Conservation (phyloP, 2,888 invertebrate genomes). For the Nezara viridula region DNA sequence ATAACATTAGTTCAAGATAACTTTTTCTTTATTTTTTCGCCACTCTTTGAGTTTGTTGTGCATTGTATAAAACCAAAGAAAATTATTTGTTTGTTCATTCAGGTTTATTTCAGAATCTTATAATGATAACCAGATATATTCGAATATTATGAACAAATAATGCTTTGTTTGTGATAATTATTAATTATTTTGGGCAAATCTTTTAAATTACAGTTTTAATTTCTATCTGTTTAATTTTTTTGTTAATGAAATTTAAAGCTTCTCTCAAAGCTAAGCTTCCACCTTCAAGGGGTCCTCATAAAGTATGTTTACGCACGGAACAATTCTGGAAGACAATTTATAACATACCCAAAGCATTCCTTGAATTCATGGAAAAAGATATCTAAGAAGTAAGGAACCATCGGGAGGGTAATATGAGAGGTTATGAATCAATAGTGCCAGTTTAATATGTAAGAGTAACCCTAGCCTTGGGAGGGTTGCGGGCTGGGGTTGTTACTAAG, state of each 20-base stretch:
- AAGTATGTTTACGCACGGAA: not conserved
- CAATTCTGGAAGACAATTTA: not conserved
- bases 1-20: no score
- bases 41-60: no score
- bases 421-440: constrained; percentile 57
- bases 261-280: not conserved
- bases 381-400: not conserved
- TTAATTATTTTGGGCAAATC: no score
- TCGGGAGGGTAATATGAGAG: constrained; percentile 48
- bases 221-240: no score
- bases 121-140: no score
- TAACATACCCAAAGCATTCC: constrained; percentile 6
- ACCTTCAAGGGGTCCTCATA: not conserved
- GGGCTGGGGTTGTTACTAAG: constrained; percentile 62
- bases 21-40: no score
- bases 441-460: constrained; percentile 60
- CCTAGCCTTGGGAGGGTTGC: constrained; percentile 34
- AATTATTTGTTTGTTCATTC: no score
- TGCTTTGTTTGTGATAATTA: no score
- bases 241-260: not conserved
- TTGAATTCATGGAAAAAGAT: constrained; percentile 1
- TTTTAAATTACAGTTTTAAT: no score
- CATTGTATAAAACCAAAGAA: no score
- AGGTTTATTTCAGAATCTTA: no score
- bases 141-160: no score